Evolutionary conservation across 1,140 invertebrate genomes (phyloP), one percentile per base, ranked within the genome.

Genomic region (Araneus ventricosus): DNA sequence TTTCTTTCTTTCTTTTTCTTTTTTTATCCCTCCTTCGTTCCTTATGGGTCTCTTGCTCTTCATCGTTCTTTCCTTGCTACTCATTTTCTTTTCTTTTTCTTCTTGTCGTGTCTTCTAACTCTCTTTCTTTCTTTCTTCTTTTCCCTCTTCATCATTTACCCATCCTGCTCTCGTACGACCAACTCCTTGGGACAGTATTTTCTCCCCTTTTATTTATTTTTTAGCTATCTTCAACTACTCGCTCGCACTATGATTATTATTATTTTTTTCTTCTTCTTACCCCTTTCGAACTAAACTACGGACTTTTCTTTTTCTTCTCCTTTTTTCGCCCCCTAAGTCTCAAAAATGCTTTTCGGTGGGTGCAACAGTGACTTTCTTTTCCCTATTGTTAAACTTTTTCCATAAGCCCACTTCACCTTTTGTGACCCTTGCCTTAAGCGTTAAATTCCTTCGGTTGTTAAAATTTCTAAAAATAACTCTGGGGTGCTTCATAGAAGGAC

Each of bases 111-210:
- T 41, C 91, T 93, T 90, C 88, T 88, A 39, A 52, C 75, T 90
- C 45, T 79, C 39, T 52, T 80, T 61, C 61, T 85, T n/a, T 75
- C 79, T 59, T 82, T 27, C 30, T 90, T 90, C 80, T 22, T 84
- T 39, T 34, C 39, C 8, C 80, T 86, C 90, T 93, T 93, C 91
- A 93, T 93, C 91, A 93, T 93, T 92, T 93, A 88, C 91, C 61
- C 91, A 93, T 93, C 91, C 91, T 91, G 80, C 85, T 91, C 90
- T 85, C 67, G 67, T 82, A 82, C n/a, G 59, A 93, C 84, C 85
- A 86, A 79, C 85, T 88, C 67, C 70, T 93, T 87, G 80, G 91
- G 70, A 87, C 84, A 79, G 70, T 87, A 79, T 93, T 93, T 88
- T 92, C 90, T 67, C n/a, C 22, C 52, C 41, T 85, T 30, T 85